A percentile compares a stretch with the other conserved stretches of the same genome.
phyloP scores from a whole-genome alignment of 1,140 invertebrate species.

The Mizuhopecten yessoensis region DNA sequence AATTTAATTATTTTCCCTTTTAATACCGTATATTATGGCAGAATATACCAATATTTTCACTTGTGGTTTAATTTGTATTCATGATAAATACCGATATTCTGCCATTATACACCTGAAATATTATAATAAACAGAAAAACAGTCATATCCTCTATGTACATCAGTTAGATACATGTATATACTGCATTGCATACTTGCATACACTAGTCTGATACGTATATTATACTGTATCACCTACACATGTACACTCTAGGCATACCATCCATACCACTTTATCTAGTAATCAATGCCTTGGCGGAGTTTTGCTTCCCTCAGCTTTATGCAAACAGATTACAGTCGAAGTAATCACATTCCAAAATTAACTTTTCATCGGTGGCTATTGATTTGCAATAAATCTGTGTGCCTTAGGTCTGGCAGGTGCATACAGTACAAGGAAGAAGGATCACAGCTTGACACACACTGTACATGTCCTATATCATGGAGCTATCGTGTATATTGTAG shows the following conservation, averaged over 20 bases:
- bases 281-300: conserved; percentile 7
- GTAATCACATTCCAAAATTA: not conserved
- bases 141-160: not conserved
- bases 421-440: not conserved
- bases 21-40: no score
- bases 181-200: not conserved
- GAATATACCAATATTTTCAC: no score
- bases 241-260: not conserved
- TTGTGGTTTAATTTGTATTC: no score
- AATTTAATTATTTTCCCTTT: no score
- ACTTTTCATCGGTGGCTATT: conserved; percentile 33
- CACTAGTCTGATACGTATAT: not conserved
- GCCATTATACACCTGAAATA: no score
- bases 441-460: not conserved
- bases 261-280: not conserved
- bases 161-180: not conserved
- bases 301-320: conserved; percentile 24
- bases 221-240: not conserved
- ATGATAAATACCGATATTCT: no score
- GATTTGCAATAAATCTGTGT: conserved; percentile 33
- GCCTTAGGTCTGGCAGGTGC: conserved; percentile 10
- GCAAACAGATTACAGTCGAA: conserved; percentile 33
- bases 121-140: no score
- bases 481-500: not conserved
- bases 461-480: not conserved